A percentile compares a stretch with the other conserved stretches of the same genome.
These are phyloP conservation scores for Neostethus bicornis DNA, from an alignment of 2,797 vertebrate species.

Conservation along the genomic window DNA sequence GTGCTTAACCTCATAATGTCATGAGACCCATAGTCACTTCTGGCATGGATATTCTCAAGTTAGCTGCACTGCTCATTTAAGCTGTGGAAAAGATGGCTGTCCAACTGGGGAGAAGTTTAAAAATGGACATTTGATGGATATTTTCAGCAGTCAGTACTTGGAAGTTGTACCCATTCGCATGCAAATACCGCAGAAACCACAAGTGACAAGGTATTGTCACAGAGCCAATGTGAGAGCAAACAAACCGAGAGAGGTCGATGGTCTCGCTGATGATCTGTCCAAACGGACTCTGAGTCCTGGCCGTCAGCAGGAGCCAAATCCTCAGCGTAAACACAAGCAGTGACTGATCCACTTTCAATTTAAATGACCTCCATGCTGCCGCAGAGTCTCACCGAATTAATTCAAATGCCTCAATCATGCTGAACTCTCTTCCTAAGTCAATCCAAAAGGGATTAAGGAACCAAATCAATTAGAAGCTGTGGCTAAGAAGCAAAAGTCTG, in stretches of 20 bases:
- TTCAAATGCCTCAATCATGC: constrained; percentile 65
- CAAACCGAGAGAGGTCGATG: constrained; percentile 51
- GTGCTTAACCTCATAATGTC: constrained; percentile 84
- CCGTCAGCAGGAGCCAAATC: constrained; percentile 60
- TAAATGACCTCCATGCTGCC: constrained; percentile 68
- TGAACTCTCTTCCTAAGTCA: constrained; percentile 59
- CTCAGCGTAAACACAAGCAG: constrained; percentile 62
- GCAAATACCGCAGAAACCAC: constrained; percentile 12
- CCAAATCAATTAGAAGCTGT: constrained; percentile 77
- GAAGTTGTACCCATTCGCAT: not conserved
- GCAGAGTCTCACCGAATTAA: constrained; percentile 50
- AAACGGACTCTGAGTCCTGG: constrained; percentile 48
- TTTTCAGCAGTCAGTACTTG: constrained; percentile 7
- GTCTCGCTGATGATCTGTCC: constrained; percentile 52
- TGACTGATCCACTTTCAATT: constrained; percentile 67
- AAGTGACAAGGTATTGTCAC: constrained; percentile 4
- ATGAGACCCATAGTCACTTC: constrained; percentile 75
- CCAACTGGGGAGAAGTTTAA: constrained; percentile 18
- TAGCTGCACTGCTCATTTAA: constrained; percentile 44
- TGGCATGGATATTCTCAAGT: constrained; percentile 65
- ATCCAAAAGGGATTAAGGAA: constrained; percentile 75
- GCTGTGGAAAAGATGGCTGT: constrained; percentile 22
- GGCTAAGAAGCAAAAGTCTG: constrained; percentile 59
- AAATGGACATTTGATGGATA: constrained; percentile 42
- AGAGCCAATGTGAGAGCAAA: constrained; percentile 25